Percentiles rank a stretch among this genome's conserved stretches.
Evolutionary conservation across 2,797 vertebrate species (phyloP).

Genomic region (Tapera naevia): DNA sequence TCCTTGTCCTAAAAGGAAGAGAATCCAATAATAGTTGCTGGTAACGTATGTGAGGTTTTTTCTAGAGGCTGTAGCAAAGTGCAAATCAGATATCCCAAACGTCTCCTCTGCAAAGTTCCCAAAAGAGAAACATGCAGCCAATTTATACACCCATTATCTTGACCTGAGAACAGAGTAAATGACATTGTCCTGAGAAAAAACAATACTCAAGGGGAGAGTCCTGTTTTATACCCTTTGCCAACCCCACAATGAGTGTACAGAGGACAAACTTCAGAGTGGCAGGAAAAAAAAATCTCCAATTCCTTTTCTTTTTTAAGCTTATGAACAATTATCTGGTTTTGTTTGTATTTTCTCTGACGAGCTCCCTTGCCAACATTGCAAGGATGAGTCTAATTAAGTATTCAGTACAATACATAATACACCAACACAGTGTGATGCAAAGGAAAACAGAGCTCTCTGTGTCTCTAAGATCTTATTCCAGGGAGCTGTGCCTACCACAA

Average conservation of each 20-base stretch:
- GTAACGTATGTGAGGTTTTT: background rate
- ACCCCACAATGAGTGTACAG: background rate
- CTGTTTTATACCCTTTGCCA: background rate
- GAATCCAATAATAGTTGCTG: background rate
- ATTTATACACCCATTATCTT: background rate
- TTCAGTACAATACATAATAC: background rate
- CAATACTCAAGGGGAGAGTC: background rate
- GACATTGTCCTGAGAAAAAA: background rate
- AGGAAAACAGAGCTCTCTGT: background rate
- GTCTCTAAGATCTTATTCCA: background rate
- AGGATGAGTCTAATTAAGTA: background rate
- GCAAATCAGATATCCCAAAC: background rate
- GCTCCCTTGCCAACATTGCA: background rate
- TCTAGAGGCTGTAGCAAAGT: background rate
- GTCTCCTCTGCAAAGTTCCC: background rate
- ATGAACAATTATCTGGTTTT: background rate
- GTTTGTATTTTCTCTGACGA: background rate
- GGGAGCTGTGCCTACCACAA: background rate
- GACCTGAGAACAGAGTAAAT: background rate
- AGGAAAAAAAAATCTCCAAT: background rate
- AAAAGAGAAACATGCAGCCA: background rate
- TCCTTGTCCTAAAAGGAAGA: background rate
- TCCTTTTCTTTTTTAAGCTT: background rate
- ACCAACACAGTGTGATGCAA: background rate
- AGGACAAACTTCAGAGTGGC: background rate